Base-by-base conservation (phyloP, 2,113 vertebrate genomes). In the Ictalurus furcatus region DNA sequence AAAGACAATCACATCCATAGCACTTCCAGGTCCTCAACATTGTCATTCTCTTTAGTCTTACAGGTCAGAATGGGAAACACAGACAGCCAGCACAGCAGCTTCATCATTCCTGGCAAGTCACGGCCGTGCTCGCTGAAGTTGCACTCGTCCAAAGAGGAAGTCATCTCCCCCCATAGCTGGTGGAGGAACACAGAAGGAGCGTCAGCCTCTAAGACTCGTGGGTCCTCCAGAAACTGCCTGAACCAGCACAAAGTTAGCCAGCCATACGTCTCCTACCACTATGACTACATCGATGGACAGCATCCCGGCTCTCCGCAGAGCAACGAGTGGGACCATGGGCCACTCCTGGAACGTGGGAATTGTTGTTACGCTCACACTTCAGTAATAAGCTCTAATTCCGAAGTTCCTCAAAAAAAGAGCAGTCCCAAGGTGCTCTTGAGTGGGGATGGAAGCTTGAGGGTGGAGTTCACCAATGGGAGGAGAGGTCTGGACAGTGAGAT, bases 21-120 rank as follows among this genome's bases (percentile, higher is more conserved):
- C 14, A 37, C 56, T 25, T 83, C 80, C 30, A 61, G 14, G 23
- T 83, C 67, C 44, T 74, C 52, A 85, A 88, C 25, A 59, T 61
- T 74, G 4, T 34, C 59, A 34, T 91, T 85, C 17, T 52, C 61
- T 85, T 81, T 81, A 3, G 91, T 91, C 78, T 93, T 88, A 48
- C 95, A 98, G 97, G 94, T 94, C n/a, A 95, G 90, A 85, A 99
- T 99, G 98, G 98, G 98, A 91, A 99, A 99, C 95, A 94, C 97
- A 13, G 98, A 99, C 94, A 99, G 98, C 93, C 97, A 97, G 67
- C 97, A 97, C 92, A 97, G 96, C 92, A 90, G 91, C 91, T 93
- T 91, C 88, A 67, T 93, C 17, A 30, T 95, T 69, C 88, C 96
- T 6, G 92, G 95, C 92, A 97, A 96, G 92, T 96, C 95, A 67